Conservation (phyloP, 1,140 invertebrate genomes). For the Tetragonula clypearis region DNA sequence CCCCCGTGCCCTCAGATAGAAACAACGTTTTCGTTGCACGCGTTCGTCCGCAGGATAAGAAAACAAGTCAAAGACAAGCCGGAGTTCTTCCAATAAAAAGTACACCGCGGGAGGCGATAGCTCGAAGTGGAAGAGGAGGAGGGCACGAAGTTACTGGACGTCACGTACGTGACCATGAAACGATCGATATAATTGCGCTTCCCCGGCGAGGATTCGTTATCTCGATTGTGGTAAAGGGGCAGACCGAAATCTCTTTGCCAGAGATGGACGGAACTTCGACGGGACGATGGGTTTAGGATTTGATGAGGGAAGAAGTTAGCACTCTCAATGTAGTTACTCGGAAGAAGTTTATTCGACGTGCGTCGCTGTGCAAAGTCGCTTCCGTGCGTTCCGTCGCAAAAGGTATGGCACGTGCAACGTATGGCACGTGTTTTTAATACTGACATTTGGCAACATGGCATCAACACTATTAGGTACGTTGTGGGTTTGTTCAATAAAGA, state of each 20-base stretch:
- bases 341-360: constrained; percentile 20
- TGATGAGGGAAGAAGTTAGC: constrained; percentile 44
- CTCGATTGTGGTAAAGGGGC: constrained; percentile 39
- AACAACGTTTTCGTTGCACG: constrained; percentile 7
- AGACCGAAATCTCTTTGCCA: constrained; percentile 32
- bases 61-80: background rate
- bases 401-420: background rate
- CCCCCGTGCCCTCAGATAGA: too few relatives aligned
- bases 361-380: background rate
- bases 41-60: background rate
- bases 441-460: too few relatives aligned
- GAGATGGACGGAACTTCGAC: constrained; percentile 35
- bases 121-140: background rate
- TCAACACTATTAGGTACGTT: too few relatives aligned
- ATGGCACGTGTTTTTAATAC: background rate
- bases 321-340: background rate
- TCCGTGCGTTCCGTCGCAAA: background rate
- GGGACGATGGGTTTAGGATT: constrained; percentile 38
- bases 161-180: constrained; percentile 51
- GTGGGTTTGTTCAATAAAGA: too few relatives aligned
- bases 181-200: constrained; percentile 51
- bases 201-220: constrained; percentile 45
- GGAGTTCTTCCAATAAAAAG: constrained; percentile 23
- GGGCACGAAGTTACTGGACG: constrained; percentile 44
- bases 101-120: background rate